Evolutionary conservation across 2,888 invertebrate species (phyloP), one percentile per base, ranked within the genome.

Genomic region (Fragum whitleyi): DNA sequence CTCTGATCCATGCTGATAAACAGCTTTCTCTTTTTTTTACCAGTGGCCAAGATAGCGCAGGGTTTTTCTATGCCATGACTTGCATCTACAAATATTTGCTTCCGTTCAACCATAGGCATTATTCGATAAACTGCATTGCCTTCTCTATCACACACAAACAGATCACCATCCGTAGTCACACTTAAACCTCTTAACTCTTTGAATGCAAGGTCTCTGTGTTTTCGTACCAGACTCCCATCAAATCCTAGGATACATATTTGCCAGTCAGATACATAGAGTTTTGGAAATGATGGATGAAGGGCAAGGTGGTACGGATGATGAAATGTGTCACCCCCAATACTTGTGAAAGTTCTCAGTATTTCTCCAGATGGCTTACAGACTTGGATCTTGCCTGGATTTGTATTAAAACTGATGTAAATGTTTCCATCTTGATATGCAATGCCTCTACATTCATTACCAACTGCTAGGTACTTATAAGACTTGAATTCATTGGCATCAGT

Each of bases 171-270:
- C 14, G 21, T 23, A 26, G 65, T 32, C 5, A 65, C 42, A 11
- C 23, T 65, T 9, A 65, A 9, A 14, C 65, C 65, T 65, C 36
- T 19, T 7, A 65, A 26, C 9, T 65, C 65, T 39, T 23, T 65
- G 42, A 65, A 65, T 21, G 11, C 65, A 7, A 42, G 16, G 23
- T 65, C 65, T 9, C 65, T 1, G 23, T 65, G 42, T 65, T 65
- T 65, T 26, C 65, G n/a, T 32, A 65, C 65, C 9, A 65, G 42
- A 42, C 65, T 65, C 9, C 65, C 65, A 42, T 65, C 42, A 21
- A 39, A 42, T 9, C 65, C 65, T 39, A 65, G 21, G 36, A 19
- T 26, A 23, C 19, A 7, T 2, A 65, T 16, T 26, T 65, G 65
- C 65, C 65, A 65, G 47, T 65, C 42, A 9, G 65, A 65, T 14